Base-by-base conservation (phyloP, 2,888 invertebrate species). In the Aphidoletes aphidimyza region DNA sequence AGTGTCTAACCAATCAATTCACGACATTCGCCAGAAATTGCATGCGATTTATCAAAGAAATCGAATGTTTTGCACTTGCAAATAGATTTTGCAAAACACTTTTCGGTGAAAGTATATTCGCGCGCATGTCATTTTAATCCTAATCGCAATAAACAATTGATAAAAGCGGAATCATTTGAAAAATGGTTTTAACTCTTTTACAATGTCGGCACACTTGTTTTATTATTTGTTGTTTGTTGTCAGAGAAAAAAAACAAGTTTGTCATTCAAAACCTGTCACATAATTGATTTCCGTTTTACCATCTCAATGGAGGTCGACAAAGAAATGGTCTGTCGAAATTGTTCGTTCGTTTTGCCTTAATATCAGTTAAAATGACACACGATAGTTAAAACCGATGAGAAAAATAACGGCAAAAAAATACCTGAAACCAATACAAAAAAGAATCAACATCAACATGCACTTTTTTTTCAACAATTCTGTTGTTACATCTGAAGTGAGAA, bases 1-100 rank as follows among this genome's bases (percentile, higher is more conserved):
- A 54, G n/a, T n/a, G n/a, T n/a, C n/a, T n/a, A 54, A 54, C 22
- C 54, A 54, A n/a, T 54, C 54, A 54, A 22, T 54, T 22, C 54
- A 54, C 22, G 54, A 54, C 54, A 54, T 22, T 54, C 54, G 22
- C 2, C 3, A 22, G 54, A 54, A 54, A 54, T 54, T n/a, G 22
- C n/a, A 54, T 22, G 54, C 22, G n/a, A 22, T 54, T 47, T 17
- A 22, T 9, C 54, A 22, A 22, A 54, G n/a, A n/a, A 54, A 54
- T 54, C 54, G 54, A 54, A 54, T 54, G 47, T 19, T 47, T 47
- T 19, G 8, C 19, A 2, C 47, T 47, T 2, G 3, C 19, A 9
- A 17, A 19, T 47, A 19, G 47, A 9, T 54, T 54, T 22, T 54
- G 3, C 22, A 54, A 22, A n/a, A n/a, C 6, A 22, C 22, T 54